Base-by-base conservation (phyloP, 37 sponge, comb jelly and placozoan species). In the Halichondria panicea region DNA sequence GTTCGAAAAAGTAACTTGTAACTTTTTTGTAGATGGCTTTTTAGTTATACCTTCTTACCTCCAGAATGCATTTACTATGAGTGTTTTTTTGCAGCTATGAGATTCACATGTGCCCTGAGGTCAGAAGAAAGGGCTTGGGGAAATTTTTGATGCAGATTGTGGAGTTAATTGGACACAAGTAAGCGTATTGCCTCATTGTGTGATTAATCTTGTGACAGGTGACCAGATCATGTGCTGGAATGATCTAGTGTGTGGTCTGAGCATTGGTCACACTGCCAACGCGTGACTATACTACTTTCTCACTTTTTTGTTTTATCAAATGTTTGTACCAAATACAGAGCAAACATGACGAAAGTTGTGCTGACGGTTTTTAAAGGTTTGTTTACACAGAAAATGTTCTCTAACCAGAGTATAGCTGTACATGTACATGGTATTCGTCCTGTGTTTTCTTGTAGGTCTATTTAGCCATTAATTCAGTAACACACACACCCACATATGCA, bases 291-390 rank as follows among this genome's bases (percentile, higher is more conserved):
- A 11, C 60, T 21, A 21, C 60, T 21, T 27, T 27, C 27, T 58
- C 27, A 7, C 60, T 58, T 27, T 58, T 48, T 11, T 48, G 52
- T 15, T 18, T 18, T 18, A 1, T 3, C 21, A 13, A 13, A 25
- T 59, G 13, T 66, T 44, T 28, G 43, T 44, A 27, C 60, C 31
- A 28, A 28, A 32, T 48, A 44, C 46, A 90, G 91, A 43, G 44
- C 89, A 6, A 58, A 71, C 42, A 93, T 93, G 93, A 75, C 38
- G 53, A 93, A 93, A 59, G 81, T 93, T 3, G 75, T 93, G 21
- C 44, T 81, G 40, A 93, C 93, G 25, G 87, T 81, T 0, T 93
- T 93, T 50, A 88, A 93, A 84, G 86, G 91, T 93, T 71, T 48
- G 50, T 18, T 9, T 18, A 48, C 13, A 48, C 50, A 48, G 13